These are phyloP conservation scores for Camponotus vicinus DNA, from an alignment of 1,140 invertebrate genomes.

Conservation along the genomic window DNA sequence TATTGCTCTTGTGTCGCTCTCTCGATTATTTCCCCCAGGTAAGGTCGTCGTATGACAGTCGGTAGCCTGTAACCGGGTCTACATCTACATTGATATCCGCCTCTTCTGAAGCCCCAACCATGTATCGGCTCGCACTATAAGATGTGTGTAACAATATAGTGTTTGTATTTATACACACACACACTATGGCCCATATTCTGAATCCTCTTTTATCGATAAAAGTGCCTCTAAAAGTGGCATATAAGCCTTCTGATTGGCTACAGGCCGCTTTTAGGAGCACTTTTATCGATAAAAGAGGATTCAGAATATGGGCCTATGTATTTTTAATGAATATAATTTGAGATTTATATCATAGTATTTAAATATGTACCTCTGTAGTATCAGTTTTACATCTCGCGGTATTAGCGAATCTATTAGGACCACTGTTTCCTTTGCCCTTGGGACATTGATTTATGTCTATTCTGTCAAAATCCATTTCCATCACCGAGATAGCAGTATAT, in stretches of 20 bases:
- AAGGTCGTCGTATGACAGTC: constrained; percentile 94
- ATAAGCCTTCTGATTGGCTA: no score
- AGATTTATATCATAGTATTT: constrained; percentile 19
- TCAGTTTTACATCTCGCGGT: constrained; percentile 97
- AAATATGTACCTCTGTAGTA: constrained; percentile 93
- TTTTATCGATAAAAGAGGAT: no score
- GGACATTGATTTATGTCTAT: constrained; percentile 99
- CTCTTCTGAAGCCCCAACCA: constrained; percentile 97
- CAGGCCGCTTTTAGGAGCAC: no score
- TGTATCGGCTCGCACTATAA: constrained; percentile 97
- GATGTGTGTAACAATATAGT: not conserved
- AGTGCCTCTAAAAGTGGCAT: no score
- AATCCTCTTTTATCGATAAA: no score
- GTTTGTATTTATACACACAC: not conserved
- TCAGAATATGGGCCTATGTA: no score
- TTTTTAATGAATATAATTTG: not conserved
- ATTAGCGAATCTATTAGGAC: constrained; percentile 95
- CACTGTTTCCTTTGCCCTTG: constrained; percentile 93
- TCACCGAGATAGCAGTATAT: constrained; percentile 96
- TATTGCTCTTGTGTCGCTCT: constrained; percentile 96
- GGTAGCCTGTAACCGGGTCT: constrained; percentile 96
- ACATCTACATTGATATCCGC: constrained; percentile 98
- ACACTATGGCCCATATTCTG: no score
- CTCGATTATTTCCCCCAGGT: constrained; percentile 97
- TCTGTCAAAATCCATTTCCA: constrained; percentile 98